These are phyloP conservation scores for Rhinolophus ferrumequinum DNA, from an alignment of 2,113 vertebrate genomes.

Conservation along the genomic window DNA sequence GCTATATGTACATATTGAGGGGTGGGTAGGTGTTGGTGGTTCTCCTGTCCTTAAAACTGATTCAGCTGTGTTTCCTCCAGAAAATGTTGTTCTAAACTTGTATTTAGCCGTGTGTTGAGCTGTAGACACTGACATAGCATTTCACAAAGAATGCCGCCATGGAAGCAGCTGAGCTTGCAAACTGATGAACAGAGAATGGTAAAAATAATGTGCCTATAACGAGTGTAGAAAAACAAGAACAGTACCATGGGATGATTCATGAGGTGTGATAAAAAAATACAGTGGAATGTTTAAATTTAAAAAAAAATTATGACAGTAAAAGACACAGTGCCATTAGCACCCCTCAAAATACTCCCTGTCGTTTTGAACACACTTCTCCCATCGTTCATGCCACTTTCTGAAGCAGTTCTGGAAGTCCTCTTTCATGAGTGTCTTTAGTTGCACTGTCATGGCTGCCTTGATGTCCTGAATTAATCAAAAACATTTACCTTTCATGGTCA, in stretches of 20 bases:
- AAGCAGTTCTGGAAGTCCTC: too few relatives aligned
- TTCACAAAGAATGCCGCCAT: neutral
- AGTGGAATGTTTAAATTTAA: too few relatives aligned
- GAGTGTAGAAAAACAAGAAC: neutral
- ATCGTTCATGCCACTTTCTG: too few relatives aligned
- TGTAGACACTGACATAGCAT: neutral
- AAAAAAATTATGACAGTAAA: too few relatives aligned
- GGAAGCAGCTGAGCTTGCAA: slow-evolving; percentile 15
- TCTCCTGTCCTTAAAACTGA: neutral
- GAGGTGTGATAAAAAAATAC: too few relatives aligned
- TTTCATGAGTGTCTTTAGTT: too few relatives aligned
- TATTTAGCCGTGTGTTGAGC: neutral
- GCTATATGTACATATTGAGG: neutral
- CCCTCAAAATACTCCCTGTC: too few relatives aligned
- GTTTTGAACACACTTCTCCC: too few relatives aligned
- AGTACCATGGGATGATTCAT: neutral
- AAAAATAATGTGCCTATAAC: neutral
- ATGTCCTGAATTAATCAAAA: too few relatives aligned
- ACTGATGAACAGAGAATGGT: neutral
- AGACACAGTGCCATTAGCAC: too few relatives aligned
- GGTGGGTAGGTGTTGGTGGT: neutral
- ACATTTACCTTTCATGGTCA: too few relatives aligned
- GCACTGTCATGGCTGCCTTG: too few relatives aligned
- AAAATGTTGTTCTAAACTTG: neutral
- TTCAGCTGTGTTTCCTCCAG: neutral